These are phyloP conservation scores for Ariopsis seemanni DNA, from an alignment of 2,113 vertebrate genomes.

Conservation along the genomic window DNA sequence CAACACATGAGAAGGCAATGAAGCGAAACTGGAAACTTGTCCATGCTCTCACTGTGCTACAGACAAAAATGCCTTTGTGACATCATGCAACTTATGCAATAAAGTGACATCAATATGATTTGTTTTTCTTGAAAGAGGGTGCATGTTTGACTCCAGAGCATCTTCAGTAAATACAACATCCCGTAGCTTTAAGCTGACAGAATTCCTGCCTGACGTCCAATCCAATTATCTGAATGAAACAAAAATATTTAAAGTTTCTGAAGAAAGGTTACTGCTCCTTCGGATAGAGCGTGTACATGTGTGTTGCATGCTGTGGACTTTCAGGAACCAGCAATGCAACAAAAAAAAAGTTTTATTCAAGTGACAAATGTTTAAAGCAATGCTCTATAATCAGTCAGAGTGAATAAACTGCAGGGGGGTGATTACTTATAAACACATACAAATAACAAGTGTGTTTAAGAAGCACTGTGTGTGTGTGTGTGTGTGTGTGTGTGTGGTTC, in stretches of 20 bases:
- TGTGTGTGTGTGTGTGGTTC: conserved; percentile 34
- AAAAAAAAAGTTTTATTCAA: not conserved
- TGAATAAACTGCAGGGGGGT: not conserved
- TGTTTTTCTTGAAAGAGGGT: not conserved
- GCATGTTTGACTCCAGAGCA: not conserved
- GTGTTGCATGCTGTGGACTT: not conserved
- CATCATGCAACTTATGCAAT: not conserved
- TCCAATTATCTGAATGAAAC: not conserved
- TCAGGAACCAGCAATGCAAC: not conserved
- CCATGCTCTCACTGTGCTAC: not conserved
- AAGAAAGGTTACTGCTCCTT: not conserved
- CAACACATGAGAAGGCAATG: not conserved
- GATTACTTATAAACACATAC: not conserved
- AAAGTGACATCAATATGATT: not conserved
- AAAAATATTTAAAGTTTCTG: not conserved
- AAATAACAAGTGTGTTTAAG: not conserved
- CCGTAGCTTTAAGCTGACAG: not conserved
- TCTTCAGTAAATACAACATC: not conserved
- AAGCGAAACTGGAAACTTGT: not conserved
- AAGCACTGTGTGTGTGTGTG: not conserved
- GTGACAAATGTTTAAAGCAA: not conserved
- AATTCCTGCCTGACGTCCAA: not conserved
- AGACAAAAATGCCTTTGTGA: not conserved
- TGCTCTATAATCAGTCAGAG: not conserved
- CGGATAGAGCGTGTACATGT: not conserved